Evolutionary conservation across 1,140 invertebrate genomes (phyloP).

Genomic region (Zelostemma sp.): DNA sequence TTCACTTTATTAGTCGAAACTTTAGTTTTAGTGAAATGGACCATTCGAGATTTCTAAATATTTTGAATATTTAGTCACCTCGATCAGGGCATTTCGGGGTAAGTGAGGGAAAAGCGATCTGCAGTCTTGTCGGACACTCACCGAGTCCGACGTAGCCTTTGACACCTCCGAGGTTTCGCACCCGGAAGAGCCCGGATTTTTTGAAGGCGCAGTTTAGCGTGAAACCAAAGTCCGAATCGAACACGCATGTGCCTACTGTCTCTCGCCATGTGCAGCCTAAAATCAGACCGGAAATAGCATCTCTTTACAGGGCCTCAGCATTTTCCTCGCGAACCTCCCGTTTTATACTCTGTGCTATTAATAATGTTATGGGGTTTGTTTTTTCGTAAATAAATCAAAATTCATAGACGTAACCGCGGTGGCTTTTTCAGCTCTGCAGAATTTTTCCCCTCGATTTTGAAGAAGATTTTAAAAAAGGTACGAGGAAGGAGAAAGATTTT

Average conservation of each 20-base stretch:
- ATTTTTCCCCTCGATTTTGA: too few species aligned
- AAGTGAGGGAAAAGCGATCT: not conserved
- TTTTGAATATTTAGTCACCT: not conserved
- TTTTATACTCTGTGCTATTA: conserved; percentile 55
- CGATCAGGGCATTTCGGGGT: not conserved
- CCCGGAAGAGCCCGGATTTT: conserved; percentile 88
- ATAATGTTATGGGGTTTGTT: too few species aligned
- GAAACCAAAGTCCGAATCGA: conserved; percentile 89
- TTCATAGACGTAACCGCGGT: too few species aligned
- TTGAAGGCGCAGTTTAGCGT: conserved; percentile 91
- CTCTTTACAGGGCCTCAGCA: conserved; percentile 17
- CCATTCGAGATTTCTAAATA: not conserved
- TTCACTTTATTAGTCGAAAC: too few species aligned
- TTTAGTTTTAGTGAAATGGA: not conserved
- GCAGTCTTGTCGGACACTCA: conserved; percentile 70
- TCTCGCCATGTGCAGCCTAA: conserved; percentile 68
- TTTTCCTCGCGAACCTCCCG: not conserved
- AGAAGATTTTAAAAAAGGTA: too few species aligned
- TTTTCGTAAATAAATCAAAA: too few species aligned
- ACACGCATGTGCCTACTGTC: conserved; percentile 79
- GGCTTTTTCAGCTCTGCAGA: too few species aligned
- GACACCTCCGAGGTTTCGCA: conserved; percentile 88
- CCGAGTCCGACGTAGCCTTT: conserved; percentile 89
- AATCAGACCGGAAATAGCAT: conserved; percentile 62
- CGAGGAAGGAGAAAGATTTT: too few species aligned